Conservation (phyloP, 2,797 vertebrate genomes). For the Acridotheres tristis region DNA sequence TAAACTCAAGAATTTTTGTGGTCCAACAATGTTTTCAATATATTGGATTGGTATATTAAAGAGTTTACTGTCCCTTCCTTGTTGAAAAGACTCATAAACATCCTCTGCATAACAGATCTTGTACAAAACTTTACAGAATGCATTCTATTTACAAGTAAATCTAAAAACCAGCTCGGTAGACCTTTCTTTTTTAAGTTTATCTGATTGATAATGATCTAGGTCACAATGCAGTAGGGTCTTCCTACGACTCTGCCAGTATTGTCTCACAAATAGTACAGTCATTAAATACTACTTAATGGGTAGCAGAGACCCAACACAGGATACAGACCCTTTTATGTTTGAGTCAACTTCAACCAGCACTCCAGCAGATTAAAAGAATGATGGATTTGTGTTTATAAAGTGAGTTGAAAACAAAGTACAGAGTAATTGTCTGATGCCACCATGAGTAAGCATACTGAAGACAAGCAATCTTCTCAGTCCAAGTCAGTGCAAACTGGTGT, state of each 20-base stretch:
- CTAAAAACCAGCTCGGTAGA: background rate
- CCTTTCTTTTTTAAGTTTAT: background rate
- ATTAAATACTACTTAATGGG: conserved; percentile 12
- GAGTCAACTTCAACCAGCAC: background rate
- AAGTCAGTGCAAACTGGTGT: fast-evolving
- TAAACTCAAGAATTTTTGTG: background rate
- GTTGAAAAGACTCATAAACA: conserved; percentile 18
- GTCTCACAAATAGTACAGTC: background rate
- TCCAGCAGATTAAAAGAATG: background rate
- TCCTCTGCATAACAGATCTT: background rate
- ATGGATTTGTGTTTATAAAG: conserved; percentile 34
- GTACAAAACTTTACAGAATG: background rate
- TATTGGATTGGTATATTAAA: background rate
- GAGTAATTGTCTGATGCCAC: background rate
- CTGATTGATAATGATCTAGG: background rate
- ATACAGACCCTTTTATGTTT: conserved; percentile 18
- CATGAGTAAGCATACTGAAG: background rate
- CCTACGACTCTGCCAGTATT: background rate
- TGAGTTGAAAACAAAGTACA: background rate
- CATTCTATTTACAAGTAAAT: background rate
- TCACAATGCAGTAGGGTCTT: conserved; percentile 8
- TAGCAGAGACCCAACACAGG: conserved; percentile 10
- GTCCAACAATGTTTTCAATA: background rate
- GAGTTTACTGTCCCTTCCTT: background rate
- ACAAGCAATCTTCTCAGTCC: background rate